These are phyloP conservation scores for Siphonodentalium dalli DNA, from an alignment of 2,888 invertebrate genomes.

Conservation along the genomic window DNA sequence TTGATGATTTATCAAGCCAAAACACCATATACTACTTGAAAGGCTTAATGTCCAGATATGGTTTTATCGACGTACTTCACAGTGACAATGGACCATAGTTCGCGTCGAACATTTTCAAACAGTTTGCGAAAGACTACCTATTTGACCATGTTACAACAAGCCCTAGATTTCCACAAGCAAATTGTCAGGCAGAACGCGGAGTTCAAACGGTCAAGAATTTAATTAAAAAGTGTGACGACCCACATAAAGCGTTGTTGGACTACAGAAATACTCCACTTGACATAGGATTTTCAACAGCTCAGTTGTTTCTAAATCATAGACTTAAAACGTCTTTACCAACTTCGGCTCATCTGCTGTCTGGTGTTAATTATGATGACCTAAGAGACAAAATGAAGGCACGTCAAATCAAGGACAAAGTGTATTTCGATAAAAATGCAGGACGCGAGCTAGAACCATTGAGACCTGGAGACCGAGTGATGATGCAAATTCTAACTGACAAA, in stretches of 20 bases:
- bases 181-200: constrained; percentile 12
- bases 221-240: constrained; percentile 9
- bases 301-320: neutral
- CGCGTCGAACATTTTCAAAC: neutral
- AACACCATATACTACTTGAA: constrained; percentile 10
- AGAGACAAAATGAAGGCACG: neutral
- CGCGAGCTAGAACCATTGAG: neutral
- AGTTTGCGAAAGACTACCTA: neutral
- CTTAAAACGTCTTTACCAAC: neutral
- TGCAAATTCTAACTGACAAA: too few relatives aligned
- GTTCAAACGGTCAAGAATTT: constrained; percentile 15
- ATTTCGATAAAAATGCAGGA: neutral
- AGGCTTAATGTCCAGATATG: constrained; percentile 1
- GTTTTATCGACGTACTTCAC: neutral
- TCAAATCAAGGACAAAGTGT: neutral
- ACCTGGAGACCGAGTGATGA: neutral
- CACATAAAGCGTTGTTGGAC: constrained; percentile 6
- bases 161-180: constrained; percentile 12
- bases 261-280: constrained; percentile 16
- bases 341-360: too few relatives aligned
- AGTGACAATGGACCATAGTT: constrained; percentile 19
- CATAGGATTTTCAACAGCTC: neutral
- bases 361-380: neutral
- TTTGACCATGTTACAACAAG: constrained; percentile 12
- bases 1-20: neutral